Base-by-base conservation (phyloP, 2,888 invertebrate species). In the Zaprionus lineosus region DNA sequence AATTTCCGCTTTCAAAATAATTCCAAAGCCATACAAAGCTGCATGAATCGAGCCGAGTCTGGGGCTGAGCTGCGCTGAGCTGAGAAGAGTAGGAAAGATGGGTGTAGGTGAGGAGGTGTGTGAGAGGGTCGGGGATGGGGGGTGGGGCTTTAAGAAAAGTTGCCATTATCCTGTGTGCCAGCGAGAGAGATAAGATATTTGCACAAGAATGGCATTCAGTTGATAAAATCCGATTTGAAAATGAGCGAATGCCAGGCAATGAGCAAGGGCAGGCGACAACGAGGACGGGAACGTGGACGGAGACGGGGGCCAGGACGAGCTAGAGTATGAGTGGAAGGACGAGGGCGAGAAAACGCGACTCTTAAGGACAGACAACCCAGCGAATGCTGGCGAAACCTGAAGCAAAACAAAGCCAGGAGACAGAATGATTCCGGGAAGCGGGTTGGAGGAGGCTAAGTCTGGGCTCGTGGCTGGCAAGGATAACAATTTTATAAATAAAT, bases 171-270 rank as follows among this genome's bases (percentile, higher is more conserved):
- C 84, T 58, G 73, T 44, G 70, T 58, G 81, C 62, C 57, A 62
- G 59, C 39, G 50, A 59, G 56, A 31, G 66, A 71, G 86, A 87
- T 87, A 87, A 86, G 87, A 74, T 79, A 84, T 86, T 84, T 82
- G 86, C 87, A 86, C 86, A 82, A 87, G 79, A 86, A 86, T 82
- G 84, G 86, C 78, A 85, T 79, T 79, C 78, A 85, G 86, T 87
- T 74, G 86, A 85, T 82, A 82, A 87, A 86, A 86, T 87, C 87
- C 87, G 86, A 86, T 86, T 86, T 87, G 86, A 87, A 87, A 86
- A 86, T 86, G 87, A 87, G 86, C 87, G 87, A 86, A 86, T 86
- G 79, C 84, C 86, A 84, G 77, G 84, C 84, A 84, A 78, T 79
- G 83, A 70, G 86, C 65, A 70, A 71, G 53, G 39, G 41, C 26